Percentiles rank a stretch among this genome's conserved stretches.
Evolutionary conservation across 2,797 vertebrate species (phyloP).

Genomic region (Sebastes dallii): DNA sequence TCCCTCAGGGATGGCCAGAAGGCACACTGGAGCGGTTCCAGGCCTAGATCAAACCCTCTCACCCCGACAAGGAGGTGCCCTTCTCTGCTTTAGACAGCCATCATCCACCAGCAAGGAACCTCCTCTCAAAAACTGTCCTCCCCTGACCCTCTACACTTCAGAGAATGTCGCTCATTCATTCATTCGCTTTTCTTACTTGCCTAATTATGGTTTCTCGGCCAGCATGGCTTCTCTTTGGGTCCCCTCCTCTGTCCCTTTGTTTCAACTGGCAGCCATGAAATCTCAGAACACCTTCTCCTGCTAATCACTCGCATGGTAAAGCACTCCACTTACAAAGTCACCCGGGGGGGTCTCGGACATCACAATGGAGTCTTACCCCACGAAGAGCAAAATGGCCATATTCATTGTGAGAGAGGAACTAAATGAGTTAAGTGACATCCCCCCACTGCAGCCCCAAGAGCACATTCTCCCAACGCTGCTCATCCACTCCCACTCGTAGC

Average conservation of each 20-base stretch:
- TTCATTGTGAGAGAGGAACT: conserved; percentile 43
- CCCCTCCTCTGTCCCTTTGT: conserved; percentile 30
- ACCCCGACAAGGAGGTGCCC: conserved; percentile 16
- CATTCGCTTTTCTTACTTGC: conserved; percentile 14
- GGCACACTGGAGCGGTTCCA: conserved; percentile 60
- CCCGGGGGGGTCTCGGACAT: conserved; percentile 20
- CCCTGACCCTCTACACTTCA: conserved; percentile 12
- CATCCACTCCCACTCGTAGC: conserved; percentile 42
- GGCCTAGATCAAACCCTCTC: conserved; percentile 28
- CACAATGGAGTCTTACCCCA: conserved; percentile 23
- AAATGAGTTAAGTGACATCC: conserved; percentile 48
- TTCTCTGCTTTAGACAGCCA: conserved; percentile 15
- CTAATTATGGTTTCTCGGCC: conserved; percentile 29
- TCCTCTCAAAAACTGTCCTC: neutral
- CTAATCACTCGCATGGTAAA: conserved; percentile 52
- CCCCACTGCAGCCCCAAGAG: conserved; percentile 13
- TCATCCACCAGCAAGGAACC: conserved; percentile 10
- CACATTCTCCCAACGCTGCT: conserved; percentile 25
- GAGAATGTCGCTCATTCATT: conserved; percentile 36
- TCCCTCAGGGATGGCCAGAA: conserved; percentile 56
- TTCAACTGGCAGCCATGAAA: conserved; percentile 36
- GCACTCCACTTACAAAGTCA: conserved; percentile 48
- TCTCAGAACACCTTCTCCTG: conserved; percentile 22
- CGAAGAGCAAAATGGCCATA: conserved; percentile 43
- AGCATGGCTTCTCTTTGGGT: conserved; percentile 17